Evolutionary conservation across 2,888 invertebrate genomes (phyloP).

Genomic region (Helleia helle): DNA sequence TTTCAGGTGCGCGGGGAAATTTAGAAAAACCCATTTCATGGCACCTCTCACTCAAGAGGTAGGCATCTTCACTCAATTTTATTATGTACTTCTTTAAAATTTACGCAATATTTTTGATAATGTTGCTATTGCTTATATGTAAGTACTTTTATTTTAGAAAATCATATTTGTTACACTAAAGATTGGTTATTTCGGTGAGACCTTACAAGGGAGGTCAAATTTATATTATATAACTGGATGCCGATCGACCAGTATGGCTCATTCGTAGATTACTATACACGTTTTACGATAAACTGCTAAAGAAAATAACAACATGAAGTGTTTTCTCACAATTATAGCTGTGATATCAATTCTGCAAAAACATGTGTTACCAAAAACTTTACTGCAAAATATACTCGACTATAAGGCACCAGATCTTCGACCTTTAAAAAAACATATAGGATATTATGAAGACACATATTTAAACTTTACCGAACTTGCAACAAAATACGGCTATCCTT

Average conservation of each 20-base stretch:
- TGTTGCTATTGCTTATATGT: no score
- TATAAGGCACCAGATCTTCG: slow-evolving; percentile 36
- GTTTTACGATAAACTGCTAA: not conserved
- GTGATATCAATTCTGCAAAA: not conserved
- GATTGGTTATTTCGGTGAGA: slow-evolving; percentile 24
- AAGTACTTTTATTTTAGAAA: no score
- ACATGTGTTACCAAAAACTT: not conserved
- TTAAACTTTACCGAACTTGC: slow-evolving; percentile 29
- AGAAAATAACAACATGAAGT: not conserved
- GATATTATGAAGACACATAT: slow-evolving; percentile 48
- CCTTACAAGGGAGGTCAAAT: slow-evolving; percentile 51
- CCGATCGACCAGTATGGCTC: not conserved
- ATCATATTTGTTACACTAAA: not conserved
- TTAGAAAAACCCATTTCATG: no score
- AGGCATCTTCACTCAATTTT: no score
- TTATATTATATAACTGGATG: slow-evolving; percentile 50
- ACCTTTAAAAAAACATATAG: slow-evolving; percentile 37
- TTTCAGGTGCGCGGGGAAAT: no score
- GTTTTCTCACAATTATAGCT: not conserved
- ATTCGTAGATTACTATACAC: not conserved
- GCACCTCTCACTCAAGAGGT: no score
- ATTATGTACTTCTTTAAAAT: no score
- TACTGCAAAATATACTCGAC: not conserved
- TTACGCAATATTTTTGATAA: no score
- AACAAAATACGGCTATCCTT: slow-evolving; percentile 25